phyloP scores from a whole-genome alignment of 2,888 invertebrate species.

The Pachymerium ferrugineum region DNA sequence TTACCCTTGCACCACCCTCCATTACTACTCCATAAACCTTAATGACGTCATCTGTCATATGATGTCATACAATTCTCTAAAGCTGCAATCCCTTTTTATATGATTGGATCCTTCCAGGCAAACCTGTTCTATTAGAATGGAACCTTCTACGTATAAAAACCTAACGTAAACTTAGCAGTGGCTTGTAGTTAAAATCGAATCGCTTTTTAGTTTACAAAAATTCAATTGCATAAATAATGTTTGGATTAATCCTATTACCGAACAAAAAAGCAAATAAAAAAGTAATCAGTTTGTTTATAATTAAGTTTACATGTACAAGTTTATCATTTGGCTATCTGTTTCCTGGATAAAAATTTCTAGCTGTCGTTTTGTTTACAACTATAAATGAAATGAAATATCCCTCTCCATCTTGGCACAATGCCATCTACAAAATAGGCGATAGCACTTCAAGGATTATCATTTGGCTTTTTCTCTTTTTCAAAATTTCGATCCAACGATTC shows the following conservation, averaged over 20 bases:
- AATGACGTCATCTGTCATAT: not conserved
- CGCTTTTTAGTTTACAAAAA: not conserved
- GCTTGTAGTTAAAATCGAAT: not conserved
- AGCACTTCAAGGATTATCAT: conserved; percentile 2
- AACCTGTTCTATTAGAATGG: conserved; percentile 2
- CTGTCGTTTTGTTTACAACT: not conserved
- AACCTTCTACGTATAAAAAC: not conserved
- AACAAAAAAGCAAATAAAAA: no score
- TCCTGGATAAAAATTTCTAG: not conserved
- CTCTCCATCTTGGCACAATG: not conserved
- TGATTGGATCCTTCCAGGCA: not conserved
- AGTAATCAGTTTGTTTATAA: no score
- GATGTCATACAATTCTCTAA: not conserved
- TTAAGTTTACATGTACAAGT: no score
- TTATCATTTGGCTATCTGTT: not conserved
- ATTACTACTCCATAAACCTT: not conserved
- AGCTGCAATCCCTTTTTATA: not conserved
- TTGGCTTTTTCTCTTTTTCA: not conserved
- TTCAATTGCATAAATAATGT: not conserved
- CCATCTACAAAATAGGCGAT: not conserved
- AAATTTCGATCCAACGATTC: not conserved
- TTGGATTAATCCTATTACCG: not conserved
- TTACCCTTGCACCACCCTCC: no score
- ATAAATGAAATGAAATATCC: not conserved
- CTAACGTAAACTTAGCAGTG: not conserved